These are phyloP conservation scores for Oopsacas minuta DNA, from an alignment of 37 sponge, comb jelly and placozoan genomes.

Conservation along the genomic window DNA sequence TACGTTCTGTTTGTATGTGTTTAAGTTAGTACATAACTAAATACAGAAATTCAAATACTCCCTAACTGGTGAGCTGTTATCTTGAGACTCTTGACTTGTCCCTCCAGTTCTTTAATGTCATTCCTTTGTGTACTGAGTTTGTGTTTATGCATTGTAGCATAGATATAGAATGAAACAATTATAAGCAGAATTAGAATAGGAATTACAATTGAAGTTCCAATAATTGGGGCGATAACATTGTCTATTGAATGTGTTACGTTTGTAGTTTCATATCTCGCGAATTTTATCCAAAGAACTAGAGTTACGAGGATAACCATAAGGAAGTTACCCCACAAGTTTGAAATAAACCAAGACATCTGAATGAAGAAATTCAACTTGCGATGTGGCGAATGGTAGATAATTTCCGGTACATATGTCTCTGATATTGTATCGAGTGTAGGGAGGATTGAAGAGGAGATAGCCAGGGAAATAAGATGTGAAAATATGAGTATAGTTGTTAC, in stretches of 20 bases:
- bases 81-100: background rate
- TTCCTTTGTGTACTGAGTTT: background rate
- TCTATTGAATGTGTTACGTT: background rate
- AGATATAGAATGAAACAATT: background rate
- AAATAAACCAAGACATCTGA: conserved; percentile 5
- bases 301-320: background rate
- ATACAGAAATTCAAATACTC: no score
- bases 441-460: background rate
- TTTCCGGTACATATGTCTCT: background rate
- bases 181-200: background rate
- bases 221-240: background rate
- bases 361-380: background rate
- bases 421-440: background rate
- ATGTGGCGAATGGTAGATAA: background rate
- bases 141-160: conserved; percentile 16
- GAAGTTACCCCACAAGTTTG: conserved; percentile 4
- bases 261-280: background rate
- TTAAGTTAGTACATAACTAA: background rate
- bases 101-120: background rate
- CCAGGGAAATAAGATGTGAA: background rate
- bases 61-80: background rate
- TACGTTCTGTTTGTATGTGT: background rate
- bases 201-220: background rate
- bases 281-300: background rate
- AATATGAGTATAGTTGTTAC: background rate